Conservation (phyloP, 2,113 vertebrate species). For the Cebidichthys violaceus region DNA sequence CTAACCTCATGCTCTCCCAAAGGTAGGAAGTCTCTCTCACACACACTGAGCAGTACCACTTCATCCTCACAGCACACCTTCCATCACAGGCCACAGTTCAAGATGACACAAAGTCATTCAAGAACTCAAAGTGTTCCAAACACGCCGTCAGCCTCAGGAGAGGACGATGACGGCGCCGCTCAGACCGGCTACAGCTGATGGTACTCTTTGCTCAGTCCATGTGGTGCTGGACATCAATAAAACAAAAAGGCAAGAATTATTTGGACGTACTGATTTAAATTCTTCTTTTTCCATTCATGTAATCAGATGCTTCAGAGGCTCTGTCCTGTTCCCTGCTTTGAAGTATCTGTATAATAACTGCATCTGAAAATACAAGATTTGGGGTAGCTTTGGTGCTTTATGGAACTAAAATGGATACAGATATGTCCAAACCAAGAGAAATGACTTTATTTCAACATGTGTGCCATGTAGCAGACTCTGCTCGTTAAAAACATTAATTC, state of each 20-base stretch:
- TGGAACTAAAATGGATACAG: too few relatives aligned
- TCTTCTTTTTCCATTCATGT: neutral
- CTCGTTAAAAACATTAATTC: neutral
- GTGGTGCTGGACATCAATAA: constrained; percentile 14
- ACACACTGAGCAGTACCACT: constrained; percentile 31
- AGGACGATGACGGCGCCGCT: constrained; percentile 17
- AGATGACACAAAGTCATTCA: constrained; percentile 22
- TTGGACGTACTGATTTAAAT: neutral
- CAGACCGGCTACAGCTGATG: neutral
- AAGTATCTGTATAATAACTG: neutral
- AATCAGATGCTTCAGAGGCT: neutral
- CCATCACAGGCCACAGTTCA: constrained; percentile 13
- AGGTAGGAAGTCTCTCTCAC: constrained; percentile 59
- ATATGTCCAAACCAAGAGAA: neutral
- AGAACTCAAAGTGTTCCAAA: constrained; percentile 28
- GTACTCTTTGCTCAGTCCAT: constrained; percentile 9
- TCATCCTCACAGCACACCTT: constrained; percentile 40
- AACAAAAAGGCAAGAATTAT: constrained; percentile 2
- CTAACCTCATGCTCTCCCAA: constrained; percentile 48
- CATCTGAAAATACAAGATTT: neutral
- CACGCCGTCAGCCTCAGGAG: neutral
- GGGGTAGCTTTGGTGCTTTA: too few relatives aligned
- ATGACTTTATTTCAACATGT: neutral
- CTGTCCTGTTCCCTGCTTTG: too few relatives aligned
- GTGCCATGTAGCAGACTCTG: neutral